Evolutionary conservation across 1,140 invertebrate species (phyloP).

Genomic region (Drosophila mojavensis): DNA sequence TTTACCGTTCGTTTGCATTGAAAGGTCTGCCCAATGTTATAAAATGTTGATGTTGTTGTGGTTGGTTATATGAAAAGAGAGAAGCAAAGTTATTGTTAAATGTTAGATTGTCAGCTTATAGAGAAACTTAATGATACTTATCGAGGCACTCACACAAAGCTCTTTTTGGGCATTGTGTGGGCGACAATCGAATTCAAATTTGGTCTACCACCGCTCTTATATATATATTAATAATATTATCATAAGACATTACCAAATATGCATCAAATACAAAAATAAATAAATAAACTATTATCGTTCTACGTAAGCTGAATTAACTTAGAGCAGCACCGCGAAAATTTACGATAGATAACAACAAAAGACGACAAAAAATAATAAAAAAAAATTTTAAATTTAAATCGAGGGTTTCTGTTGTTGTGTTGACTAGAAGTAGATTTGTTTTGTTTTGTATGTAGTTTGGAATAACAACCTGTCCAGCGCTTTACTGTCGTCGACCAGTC

Average conservation of each 20-base stretch:
- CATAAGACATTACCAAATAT: constrained; percentile 36
- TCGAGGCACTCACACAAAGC: constrained; percentile 58
- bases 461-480: constrained; percentile 82
- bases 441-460: constrained; percentile 52
- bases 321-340: constrained; percentile 53
- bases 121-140: constrained; percentile 39
- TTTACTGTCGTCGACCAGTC: constrained; percentile 77
- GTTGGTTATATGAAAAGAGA: constrained; percentile 67
- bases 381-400: not conserved
- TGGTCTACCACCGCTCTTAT: constrained; percentile 62
- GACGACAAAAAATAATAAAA: constrained; percentile 15
- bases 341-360: constrained; percentile 37
- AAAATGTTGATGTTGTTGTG: constrained; percentile 30
- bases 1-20: constrained; percentile 80
- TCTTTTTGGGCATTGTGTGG: constrained; percentile 54
- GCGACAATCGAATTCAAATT: constrained; percentile 51
- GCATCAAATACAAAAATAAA: constrained; percentile 19
- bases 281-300: not conserved
- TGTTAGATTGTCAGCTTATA: constrained; percentile 48
- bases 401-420: constrained; percentile 8
- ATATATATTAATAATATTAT: constrained; percentile 39
- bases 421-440: constrained; percentile 33
- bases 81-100: constrained; percentile 53
- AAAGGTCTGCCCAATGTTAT: constrained; percentile 64
- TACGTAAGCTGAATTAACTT: constrained; percentile 32